Conservation (phyloP, 2,888 invertebrate species). For the Stenotaenia linearis region DNA sequence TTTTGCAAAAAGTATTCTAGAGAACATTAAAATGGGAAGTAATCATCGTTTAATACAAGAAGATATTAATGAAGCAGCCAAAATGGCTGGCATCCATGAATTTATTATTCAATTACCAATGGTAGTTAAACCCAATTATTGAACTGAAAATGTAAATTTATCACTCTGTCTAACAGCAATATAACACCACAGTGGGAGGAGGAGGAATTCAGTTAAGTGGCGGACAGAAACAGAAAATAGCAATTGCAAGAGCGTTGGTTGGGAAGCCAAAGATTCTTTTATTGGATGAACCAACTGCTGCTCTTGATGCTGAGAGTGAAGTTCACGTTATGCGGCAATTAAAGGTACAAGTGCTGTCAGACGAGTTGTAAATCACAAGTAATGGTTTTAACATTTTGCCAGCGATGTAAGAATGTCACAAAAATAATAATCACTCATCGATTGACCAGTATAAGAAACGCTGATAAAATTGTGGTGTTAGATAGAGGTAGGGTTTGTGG, state of each 20-base stretch:
- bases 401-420: neutral
- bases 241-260: constrained; percentile 51
- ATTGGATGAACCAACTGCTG: constrained; percentile 76
- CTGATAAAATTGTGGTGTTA: neutral
- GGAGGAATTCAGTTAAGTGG: constrained; percentile 76
- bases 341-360: too few relatives aligned
- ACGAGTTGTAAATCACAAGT: too few relatives aligned
- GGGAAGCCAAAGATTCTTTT: constrained; percentile 63
- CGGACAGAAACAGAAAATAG: constrained; percentile 77
- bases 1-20: constrained; percentile 78
- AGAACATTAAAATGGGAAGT: constrained; percentile 90
- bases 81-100: constrained; percentile 44
- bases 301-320: constrained; percentile 66
- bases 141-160: neutral
- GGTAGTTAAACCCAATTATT: too few relatives aligned
- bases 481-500: neutral
- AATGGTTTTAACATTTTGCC: neutral
- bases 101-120: constrained; percentile 44
- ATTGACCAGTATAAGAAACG: neutral
- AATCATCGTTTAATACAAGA: constrained; percentile 60
- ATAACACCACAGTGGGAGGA: constrained; percentile 72
- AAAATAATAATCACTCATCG: neutral
- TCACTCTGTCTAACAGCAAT: constrained; percentile 42
- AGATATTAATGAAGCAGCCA: constrained; percentile 65
- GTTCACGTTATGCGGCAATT: too few relatives aligned